phyloP scores from a whole-genome alignment of 2,888 invertebrate genomes.

The Pterobdella sp. region DNA sequence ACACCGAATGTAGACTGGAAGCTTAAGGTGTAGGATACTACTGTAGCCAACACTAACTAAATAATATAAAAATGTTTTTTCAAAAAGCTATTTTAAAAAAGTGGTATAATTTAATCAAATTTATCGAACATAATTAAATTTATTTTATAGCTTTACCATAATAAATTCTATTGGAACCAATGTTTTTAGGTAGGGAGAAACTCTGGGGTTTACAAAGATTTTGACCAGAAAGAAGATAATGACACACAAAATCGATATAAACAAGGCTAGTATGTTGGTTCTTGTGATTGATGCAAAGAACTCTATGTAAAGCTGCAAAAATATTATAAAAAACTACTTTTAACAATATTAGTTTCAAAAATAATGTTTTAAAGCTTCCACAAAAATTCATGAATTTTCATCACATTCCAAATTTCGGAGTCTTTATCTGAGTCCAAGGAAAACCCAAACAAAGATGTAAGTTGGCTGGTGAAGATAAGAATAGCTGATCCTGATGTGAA shows the following conservation, averaged over 20 bases:
- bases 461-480: slow-evolving; percentile 73
- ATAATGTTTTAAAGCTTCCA: too few relatives aligned
- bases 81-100: too few relatives aligned
- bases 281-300: slow-evolving; percentile 57
- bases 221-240: slow-evolving; percentile 57
- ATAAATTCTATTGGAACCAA: slow-evolving; percentile 78
- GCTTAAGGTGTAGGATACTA: slow-evolving; percentile 62
- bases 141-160: slow-evolving; percentile 57
- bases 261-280: slow-evolving; percentile 63
- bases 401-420: too few relatives aligned
- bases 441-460: slow-evolving; percentile 53
- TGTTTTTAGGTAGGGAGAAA: slow-evolving; percentile 54
- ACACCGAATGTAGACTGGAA: slow-evolving; percentile 60
- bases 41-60: slow-evolving; percentile 51
- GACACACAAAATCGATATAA: slow-evolving; percentile 64
- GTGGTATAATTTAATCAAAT: too few relatives aligned
- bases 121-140: too few relatives aligned
- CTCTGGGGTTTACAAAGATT: slow-evolving; percentile 51
- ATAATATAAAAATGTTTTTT: too few relatives aligned
- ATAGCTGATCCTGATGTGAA: slow-evolving; percentile 80
- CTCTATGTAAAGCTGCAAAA: slow-evolving; percentile 58
- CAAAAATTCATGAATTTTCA: too few relatives aligned
- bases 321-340: background rate
- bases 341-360: too few relatives aligned
- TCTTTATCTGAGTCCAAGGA: slow-evolving; percentile 49